Percentiles rank a stretch among this genome's conserved stretches.
Evolutionary conservation across 2,888 invertebrate genomes (phyloP).

Genomic region (Neoitamus cyanurus): DNA sequence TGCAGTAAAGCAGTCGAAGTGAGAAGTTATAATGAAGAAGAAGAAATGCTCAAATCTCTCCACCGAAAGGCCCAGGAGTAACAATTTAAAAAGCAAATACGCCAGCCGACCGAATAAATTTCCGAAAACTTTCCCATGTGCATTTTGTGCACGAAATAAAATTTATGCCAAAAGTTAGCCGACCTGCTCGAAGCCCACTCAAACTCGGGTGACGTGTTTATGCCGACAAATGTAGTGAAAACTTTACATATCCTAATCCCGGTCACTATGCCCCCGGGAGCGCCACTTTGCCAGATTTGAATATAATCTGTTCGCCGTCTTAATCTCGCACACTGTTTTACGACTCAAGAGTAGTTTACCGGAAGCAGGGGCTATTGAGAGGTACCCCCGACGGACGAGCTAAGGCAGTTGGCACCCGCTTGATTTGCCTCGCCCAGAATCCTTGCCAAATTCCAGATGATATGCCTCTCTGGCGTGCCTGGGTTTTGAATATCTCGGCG

Average conservation of each 20-base stretch:
- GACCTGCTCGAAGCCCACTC: background rate
- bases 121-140: background rate
- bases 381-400: background rate
- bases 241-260: background rate
- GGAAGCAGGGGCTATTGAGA: background rate
- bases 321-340: background rate
- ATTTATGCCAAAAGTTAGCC: background rate
- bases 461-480: background rate
- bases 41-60: too few species aligned
- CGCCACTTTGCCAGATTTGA: background rate
- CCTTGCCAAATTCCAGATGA: background rate
- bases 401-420: background rate
- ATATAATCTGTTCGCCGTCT: background rate
- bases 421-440: background rate
- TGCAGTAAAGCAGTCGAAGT: too few species aligned
- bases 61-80: background rate
- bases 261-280: background rate
- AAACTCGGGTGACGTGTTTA: background rate
- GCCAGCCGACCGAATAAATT: background rate
- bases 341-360: background rate
- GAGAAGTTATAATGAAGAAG: too few species aligned
- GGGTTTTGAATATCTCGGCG: background rate
- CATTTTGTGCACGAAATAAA: background rate
- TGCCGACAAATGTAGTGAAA: background rate
- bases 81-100: background rate